Evolutionary conservation across 1,140 invertebrate genomes (phyloP).

Genomic region (Mercenaria mercenaria): DNA sequence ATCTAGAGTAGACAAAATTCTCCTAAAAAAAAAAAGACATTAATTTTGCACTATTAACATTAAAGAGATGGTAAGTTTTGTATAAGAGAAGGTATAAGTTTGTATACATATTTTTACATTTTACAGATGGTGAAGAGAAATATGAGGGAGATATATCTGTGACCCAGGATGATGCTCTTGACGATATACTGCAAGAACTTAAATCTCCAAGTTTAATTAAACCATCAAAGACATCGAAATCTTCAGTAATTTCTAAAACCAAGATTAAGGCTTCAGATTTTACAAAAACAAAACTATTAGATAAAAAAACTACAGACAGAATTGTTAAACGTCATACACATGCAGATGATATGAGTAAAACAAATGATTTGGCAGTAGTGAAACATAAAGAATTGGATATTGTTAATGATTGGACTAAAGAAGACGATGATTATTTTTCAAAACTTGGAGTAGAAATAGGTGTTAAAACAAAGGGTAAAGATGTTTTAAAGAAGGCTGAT

Average conservation of each 20-base stretch:
- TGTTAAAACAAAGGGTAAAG: background rate
- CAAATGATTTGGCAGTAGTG: background rate
- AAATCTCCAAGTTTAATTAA: constrained; percentile 3
- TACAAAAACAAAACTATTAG: constrained; percentile 1
- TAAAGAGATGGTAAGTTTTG: too few relatives aligned
- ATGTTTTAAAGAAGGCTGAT: background rate
- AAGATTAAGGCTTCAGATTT: background rate
- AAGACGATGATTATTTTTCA: constrained; percentile 30
- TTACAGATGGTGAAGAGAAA: background rate
- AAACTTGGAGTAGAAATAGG: background rate
- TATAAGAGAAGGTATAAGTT: too few relatives aligned
- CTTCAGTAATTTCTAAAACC: background rate
- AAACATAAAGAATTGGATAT: background rate
- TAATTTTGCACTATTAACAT: too few relatives aligned
- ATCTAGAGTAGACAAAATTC: too few relatives aligned
- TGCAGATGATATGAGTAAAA: too few relatives aligned
- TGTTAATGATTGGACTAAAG: constrained; percentile 15
- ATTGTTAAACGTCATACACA: background rate
- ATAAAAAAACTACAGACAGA: background rate
- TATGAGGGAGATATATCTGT: background rate
- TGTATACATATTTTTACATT: too few relatives aligned
- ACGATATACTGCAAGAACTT: constrained; percentile 33
- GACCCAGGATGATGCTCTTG: constrained; percentile 2
- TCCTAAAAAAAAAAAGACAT: too few relatives aligned
- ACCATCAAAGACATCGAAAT: background rate